These are phyloP conservation scores for Pseudorectes ferrugineus DNA, from an alignment of 2,113 vertebrate species.

Conservation along the genomic window DNA sequence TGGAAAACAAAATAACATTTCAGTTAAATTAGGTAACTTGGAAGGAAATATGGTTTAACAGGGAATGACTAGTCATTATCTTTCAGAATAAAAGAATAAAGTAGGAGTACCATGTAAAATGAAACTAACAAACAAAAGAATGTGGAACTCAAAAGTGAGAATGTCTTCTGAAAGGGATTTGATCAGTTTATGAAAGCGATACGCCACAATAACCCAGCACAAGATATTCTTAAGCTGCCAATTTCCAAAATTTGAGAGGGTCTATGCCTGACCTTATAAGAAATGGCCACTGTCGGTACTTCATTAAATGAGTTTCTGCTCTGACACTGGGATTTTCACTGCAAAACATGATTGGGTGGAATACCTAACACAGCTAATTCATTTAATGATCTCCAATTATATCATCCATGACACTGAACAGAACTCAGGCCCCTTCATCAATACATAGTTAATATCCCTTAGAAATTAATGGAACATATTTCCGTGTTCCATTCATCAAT, in stretches of 20 bases:
- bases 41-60: neutral
- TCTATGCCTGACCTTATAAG: neutral
- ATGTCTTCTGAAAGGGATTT: neutral
- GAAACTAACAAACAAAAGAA: neutral
- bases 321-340: neutral
- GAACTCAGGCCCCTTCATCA: neutral
- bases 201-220: neutral
- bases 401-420: neutral
- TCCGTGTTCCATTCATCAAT: neutral
- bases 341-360: neutral
- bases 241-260: neutral
- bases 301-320: neutral
- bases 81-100: neutral
- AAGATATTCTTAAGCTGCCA: neutral
- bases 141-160: neutral
- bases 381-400: neutral
- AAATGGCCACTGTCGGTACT: neutral
- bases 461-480: neutral
- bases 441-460: neutral
- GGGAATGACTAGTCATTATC: neutral
- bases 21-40: neutral
- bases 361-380: neutral
- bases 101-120: neutral
- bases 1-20: neutral
- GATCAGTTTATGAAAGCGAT: neutral